Percentiles rank a stretch among this genome's conserved stretches.
phyloP scores from a whole-genome alignment of 2,113 vertebrate genomes.

The Leucoraja erinaceus region DNA sequence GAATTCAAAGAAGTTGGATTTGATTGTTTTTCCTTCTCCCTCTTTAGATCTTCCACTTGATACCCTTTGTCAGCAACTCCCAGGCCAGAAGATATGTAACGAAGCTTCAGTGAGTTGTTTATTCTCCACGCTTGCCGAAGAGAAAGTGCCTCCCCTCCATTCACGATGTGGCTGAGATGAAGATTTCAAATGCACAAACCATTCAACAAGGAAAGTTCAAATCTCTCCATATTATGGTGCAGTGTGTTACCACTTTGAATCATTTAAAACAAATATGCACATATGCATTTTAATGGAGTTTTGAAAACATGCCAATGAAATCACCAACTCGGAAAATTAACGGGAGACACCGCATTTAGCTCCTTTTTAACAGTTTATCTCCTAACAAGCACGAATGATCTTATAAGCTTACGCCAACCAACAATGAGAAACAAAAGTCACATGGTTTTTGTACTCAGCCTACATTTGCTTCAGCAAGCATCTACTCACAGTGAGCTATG shows the following conservation, averaged over 20 bases:
- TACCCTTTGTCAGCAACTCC: background rate
- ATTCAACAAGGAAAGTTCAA: background rate
- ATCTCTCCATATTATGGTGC: too few relatives aligned
- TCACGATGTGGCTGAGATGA: background rate
- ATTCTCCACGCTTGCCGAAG: background rate
- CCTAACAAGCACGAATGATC: background rate
- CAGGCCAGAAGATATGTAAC: background rate
- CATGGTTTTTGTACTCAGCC: constrained; percentile 21
- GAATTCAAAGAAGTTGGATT: background rate
- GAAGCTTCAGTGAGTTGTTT: background rate
- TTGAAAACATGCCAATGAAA: background rate
- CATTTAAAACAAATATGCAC: background rate
- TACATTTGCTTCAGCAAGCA: constrained; percentile 19
- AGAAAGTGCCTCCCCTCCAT: background rate
- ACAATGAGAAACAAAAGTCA: constrained; percentile 29
- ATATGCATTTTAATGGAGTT: background rate
- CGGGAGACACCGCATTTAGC: background rate
- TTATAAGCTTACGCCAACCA: constrained; percentile 27
- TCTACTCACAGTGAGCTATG: constrained; percentile 27
- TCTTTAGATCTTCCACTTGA: background rate
- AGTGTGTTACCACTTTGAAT: background rate
- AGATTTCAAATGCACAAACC: background rate
- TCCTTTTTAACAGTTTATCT: constrained; percentile 15
- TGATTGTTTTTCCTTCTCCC: background rate
- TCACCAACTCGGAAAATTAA: background rate